A percentile compares a stretch with the other conserved stretches of the same genome.
Conservation (phyloP, 2,797 vertebrate genomes). For the Lateolabrax maculatus region DNA sequence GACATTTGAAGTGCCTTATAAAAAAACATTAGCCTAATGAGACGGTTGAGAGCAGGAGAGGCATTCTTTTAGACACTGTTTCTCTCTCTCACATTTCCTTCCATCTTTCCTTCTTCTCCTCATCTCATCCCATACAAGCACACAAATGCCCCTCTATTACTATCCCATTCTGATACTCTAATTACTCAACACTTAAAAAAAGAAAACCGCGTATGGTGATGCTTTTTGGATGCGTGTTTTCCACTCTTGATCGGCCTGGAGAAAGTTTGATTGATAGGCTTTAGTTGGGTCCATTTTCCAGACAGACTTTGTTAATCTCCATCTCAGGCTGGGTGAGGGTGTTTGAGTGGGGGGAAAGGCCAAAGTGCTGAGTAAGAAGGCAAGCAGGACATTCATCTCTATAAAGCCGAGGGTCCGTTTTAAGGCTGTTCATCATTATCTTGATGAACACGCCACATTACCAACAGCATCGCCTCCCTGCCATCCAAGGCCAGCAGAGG, state of each 20-base stretch:
- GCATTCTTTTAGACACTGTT: slow-evolving; percentile 61
- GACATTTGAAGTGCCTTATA: slow-evolving; percentile 98
- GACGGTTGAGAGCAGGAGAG: slow-evolving; percentile 90
- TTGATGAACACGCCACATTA: slow-evolving; percentile 84
- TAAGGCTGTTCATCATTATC: slow-evolving; percentile 89
- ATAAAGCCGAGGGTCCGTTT: slow-evolving; percentile 81
- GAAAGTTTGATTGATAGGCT: slow-evolving; percentile 83
- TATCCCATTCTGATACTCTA: slow-evolving; percentile 69
- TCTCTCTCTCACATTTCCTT: slow-evolving; percentile 36
- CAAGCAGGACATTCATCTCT: slow-evolving; percentile 87
- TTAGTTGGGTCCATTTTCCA: slow-evolving; percentile 85
- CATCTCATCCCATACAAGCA: slow-evolving; percentile 25
- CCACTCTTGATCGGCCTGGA: slow-evolving; percentile 40
- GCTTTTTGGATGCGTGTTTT: slow-evolving; percentile 41
- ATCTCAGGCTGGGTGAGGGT: slow-evolving; percentile 75
- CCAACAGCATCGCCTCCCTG: slow-evolving; percentile 74
- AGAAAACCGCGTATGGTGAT: slow-evolving; percentile 27
- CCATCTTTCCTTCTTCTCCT: slow-evolving; percentile 32
- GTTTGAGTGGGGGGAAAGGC: slow-evolving; percentile 76
- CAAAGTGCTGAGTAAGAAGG: slow-evolving; percentile 88
- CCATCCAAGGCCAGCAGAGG: slow-evolving; percentile 75
- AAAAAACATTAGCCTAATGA: slow-evolving; percentile 99
- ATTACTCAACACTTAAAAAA: slow-evolving; percentile 80
- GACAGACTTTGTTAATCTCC: slow-evolving; percentile 85
- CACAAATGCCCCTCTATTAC: slow-evolving; percentile 2